Evolutionary conservation across 1,140 invertebrate species (phyloP), one percentile per base, ranked within the genome.

Genomic region (Neodiprion fabricii): DNA sequence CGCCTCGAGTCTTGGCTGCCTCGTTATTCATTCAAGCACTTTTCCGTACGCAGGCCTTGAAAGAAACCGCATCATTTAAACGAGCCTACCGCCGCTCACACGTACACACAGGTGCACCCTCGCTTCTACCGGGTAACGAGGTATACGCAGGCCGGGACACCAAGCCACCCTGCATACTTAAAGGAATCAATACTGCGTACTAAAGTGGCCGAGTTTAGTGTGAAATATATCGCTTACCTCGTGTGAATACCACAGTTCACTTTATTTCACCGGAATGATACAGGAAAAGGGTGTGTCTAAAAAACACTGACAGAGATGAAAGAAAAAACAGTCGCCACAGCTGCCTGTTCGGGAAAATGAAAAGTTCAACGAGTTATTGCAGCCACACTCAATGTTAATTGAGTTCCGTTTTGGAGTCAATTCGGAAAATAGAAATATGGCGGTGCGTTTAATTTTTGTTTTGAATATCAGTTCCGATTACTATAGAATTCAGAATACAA

Each of bases 61-160:
- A 86, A 86, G 85, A 85, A 86, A 86, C 85, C 86, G 81, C 86
- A 86, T 84, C 82, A 85, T 84, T 87, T 85, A 86, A 40, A 40
- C 80, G 80, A 78, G 74, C 53, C 53, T 9, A 61, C 53, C 11
- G 0, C 9, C 28, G 5, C 5, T 40, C 28, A 40, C 11, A 14
- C 11, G 4, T 61, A 61, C 53, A 61, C 53, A 61, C 53, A 17
- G 5, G 11, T 17, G 53, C 53, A 61, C 11, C 11, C n/a, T 14
- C 53, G 11, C 3, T 17, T 9, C 53, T 14, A 12, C 53, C 53
- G 53, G 53, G 53, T 61, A 61, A 61, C 53, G 11, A 5, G 53
- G 53, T 61, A 61, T 17, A 40, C 28, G 28, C 28, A 40, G 28
- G 28, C 8, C 53, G 53, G n/a, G 53, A 14, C 53, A 61, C 53